Base-by-base conservation (phyloP, 2,797 vertebrate species). In the Pterois miles region DNA sequence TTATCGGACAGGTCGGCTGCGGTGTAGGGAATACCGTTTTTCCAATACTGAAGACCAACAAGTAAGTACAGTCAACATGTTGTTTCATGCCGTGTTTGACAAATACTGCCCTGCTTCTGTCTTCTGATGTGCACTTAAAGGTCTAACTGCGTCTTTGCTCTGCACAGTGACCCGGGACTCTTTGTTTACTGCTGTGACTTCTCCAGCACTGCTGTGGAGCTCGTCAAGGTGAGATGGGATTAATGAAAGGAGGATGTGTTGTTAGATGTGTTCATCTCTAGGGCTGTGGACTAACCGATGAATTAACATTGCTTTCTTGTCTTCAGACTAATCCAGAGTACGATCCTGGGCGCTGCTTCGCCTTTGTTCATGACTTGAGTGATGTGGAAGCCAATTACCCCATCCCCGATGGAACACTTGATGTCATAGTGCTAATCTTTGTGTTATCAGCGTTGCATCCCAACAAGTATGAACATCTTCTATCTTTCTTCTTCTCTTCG, bases 181-280 rank as follows among this genome's bases (percentile, higher is more conserved):
- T 99, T 99, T 87, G 95, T 99, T 59, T 99, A 98, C 88, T 97
- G 97, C 89, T 99, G 98, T 89, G 98, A 99, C 86, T 99, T 99
- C 93, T 98, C 98, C 85, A 95, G 93, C 60, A 95, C 95, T 1
- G 98, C 98, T 53, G 94, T 99, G 84, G 96, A 98, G 73, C 94
- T 99, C n/a, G 96, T 99, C 63, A 97, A 96, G 96, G 98, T 99
- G 90, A 95, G 93, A 53, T 6, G 46, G 50, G 20, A 25, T 18
- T 23, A 18, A 50, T 34, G 20, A 66, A 54, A 40, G 40, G 5
- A 60, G 23, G 33, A 40, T 36, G 29, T 38, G 33, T 38, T 57
- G 40, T 46, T 53, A 9, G 22, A 43, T 54, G 71, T 38, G 14
- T 52, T 84, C 22, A 46, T 79, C 36, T 67, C 34, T 2, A 5